These are phyloP conservation scores for Drosophila orosa DNA, from an alignment of 1,140 invertebrate genomes.

Conservation along the genomic window DNA sequence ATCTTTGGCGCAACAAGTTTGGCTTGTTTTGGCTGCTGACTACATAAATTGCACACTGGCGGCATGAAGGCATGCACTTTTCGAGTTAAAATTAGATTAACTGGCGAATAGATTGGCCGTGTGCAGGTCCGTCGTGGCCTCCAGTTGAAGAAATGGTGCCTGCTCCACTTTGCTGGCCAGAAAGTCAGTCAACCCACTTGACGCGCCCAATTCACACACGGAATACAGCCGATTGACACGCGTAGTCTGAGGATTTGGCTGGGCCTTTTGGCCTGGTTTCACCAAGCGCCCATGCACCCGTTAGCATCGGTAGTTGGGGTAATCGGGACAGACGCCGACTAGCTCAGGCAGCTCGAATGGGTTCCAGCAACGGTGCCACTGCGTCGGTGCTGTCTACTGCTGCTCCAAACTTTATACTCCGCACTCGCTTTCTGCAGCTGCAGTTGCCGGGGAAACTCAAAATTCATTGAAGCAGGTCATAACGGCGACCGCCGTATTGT, in stretches of 20 bases:
- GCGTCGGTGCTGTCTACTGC: constrained; percentile 40
- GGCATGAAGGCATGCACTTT: constrained; percentile 52
- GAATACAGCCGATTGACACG: constrained; percentile 51
- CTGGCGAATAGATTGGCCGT: constrained; percentile 38
- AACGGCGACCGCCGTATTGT: constrained; percentile 40
- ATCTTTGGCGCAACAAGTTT: constrained; percentile 69
- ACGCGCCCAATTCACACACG: constrained; percentile 4
- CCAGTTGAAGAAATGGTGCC: constrained; percentile 12
- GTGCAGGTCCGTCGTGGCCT: constrained; percentile 11
- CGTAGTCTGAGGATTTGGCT: neutral
- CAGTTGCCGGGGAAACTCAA: constrained; percentile 4
- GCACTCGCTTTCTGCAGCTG: constrained; percentile 28
- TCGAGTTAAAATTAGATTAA: constrained; percentile 79
- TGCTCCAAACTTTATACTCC: constrained; percentile 16
- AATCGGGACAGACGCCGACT: constrained; percentile 43
- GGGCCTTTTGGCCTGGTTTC: constrained; percentile 38
- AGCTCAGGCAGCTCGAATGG: constrained; percentile 47
- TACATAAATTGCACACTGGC: constrained; percentile 28
- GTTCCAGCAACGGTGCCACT: constrained; percentile 58
- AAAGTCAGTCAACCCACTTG: constrained; percentile 12
- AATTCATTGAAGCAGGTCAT: constrained; percentile 75
- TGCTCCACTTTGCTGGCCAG: constrained; percentile 31
- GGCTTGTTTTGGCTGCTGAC: constrained; percentile 54
- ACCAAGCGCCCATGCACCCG: constrained; percentile 52
- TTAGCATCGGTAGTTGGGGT: constrained; percentile 44